Evolutionary conservation across 2,888 invertebrate genomes (phyloP), one percentile per base, ranked within the genome.

Genomic region (Diloba caeruleocephala): DNA sequence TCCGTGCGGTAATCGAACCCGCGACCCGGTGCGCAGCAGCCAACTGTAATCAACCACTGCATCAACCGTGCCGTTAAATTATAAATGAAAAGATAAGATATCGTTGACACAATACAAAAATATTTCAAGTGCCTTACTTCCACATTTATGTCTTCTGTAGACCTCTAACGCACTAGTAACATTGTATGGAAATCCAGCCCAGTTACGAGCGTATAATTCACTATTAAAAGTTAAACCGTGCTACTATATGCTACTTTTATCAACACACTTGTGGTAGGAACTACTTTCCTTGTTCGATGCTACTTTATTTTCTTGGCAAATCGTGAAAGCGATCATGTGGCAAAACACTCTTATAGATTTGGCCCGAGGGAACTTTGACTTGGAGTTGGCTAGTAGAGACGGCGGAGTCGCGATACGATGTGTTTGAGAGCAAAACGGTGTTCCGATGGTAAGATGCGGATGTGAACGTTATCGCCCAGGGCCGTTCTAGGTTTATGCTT

Each of bases 291-390:
- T 84, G 85, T 85, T 86, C 78, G 75, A 76, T 76, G 77, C 76
- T 80, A 86, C 88, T 89, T 85, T 89, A 90, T 90, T 90, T 90
- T 90, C 90, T 90, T 90, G 90, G 87, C 88, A 89, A 89, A 91
- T 90, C 89, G 89, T 87, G 83, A 84, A 90, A 89, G 87, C 90
- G 90, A 91, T 92, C 92, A 91, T 90, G 92, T 92, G 90, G 91
- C 89, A 90, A 91, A 90, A 91, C 84, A 90, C 84, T 87, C 89
- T 90, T 90, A 91, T 90, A 85, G 89, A 90, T 92, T 91, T 89
- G 81, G 89, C 92, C 90, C 82, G 76, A 70, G 86, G 90, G 84
- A 92, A 92, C 87, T 92, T 89, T 90, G 90, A 90, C 90, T 91
- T 81, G 81, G 72, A 85, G 85, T 88, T 88, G 81, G 81, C 83